phyloP scores from a whole-genome alignment of 2,797 vertebrate genomes.

The Sebastes alutus region DNA sequence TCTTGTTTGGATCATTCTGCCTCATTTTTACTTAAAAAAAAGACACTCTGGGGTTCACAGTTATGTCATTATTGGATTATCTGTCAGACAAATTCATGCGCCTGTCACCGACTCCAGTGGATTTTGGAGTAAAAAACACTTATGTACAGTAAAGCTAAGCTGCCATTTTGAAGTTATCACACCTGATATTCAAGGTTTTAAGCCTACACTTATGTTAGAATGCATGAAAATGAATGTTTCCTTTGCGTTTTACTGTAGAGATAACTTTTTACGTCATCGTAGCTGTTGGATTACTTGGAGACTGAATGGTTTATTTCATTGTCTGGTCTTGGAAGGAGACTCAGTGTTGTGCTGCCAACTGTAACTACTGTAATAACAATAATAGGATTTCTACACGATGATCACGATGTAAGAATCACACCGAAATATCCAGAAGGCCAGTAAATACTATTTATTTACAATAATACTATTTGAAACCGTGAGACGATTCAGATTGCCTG shows the following conservation, averaged over 20 bases:
- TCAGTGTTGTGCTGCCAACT: conserved; percentile 11
- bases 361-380: background rate
- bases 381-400: background rate
- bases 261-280: background rate
- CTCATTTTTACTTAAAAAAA: conserved; percentile 35
- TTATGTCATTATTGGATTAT: background rate
- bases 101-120: background rate
- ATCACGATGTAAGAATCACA: background rate
- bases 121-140: conserved; percentile 26
- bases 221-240: conserved; percentile 67
- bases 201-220: conserved; percentile 30
- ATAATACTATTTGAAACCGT: background rate
- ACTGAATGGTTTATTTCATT: conserved; percentile 30
- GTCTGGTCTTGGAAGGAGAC: conserved; percentile 6
- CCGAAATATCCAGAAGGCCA: background rate
- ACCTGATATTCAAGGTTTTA: conserved; percentile 28
- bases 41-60: conserved; percentile 11
- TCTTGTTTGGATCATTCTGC: conserved; percentile 43
- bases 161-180: conserved; percentile 46
- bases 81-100: background rate
- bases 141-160: conserved; percentile 46
- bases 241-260: conserved; percentile 18
- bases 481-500: background rate
- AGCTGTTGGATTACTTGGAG: conserved; percentile 22
- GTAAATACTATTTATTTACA: background rate